Percentiles rank a stretch among this genome's conserved stretches.
phyloP scores from a whole-genome alignment of 2,888 invertebrate genomes.

The Branchipolynoe longqiensis region DNA sequence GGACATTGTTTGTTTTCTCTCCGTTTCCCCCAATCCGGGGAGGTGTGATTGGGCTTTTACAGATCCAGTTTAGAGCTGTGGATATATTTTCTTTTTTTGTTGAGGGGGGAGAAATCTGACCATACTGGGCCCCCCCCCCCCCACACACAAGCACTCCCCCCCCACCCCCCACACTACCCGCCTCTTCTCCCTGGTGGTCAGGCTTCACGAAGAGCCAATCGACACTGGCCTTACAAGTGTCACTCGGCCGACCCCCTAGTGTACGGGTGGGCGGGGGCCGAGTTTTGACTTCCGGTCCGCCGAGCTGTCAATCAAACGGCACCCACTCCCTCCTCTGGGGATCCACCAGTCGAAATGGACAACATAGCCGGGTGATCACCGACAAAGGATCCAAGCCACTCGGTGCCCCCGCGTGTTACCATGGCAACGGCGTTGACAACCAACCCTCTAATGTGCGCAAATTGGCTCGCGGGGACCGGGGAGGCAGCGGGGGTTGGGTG shows the following conservation, averaged over 20 bases:
- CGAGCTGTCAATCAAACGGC: slow-evolving; percentile 38
- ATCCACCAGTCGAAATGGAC: slow-evolving; percentile 27
- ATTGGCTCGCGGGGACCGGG: slow-evolving; percentile 46
- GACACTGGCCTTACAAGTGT: slow-evolving; percentile 21
- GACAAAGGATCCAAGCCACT: slow-evolving; percentile 24
- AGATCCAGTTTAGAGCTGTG: too few relatives aligned
- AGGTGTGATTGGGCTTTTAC: too few relatives aligned
- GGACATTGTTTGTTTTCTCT: too few relatives aligned
- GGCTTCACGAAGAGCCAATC: slow-evolving; percentile 17
- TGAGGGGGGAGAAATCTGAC: too few relatives aligned
- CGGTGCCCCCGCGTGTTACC: slow-evolving; percentile 36
- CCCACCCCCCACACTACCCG: neutral
- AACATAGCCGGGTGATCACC: slow-evolving; percentile 49
- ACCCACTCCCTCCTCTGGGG: neutral
- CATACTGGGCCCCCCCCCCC: too few relatives aligned
- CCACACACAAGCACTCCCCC: too few relatives aligned
- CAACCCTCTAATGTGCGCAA: slow-evolving; percentile 45
- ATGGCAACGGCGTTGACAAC: slow-evolving; percentile 39
- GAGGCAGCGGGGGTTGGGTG: neutral
- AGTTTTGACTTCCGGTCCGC: neutral
- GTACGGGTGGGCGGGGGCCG: slow-evolving; percentile 19
- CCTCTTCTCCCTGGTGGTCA: neutral
- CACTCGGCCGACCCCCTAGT: slow-evolving; percentile 19
- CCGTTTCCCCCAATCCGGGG: too few relatives aligned
- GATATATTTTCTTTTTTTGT: too few relatives aligned